These are phyloP conservation scores for Platygyra sinensis DNA, from an alignment of 64 coral and sea anemone species.

Conservation along the genomic window DNA sequence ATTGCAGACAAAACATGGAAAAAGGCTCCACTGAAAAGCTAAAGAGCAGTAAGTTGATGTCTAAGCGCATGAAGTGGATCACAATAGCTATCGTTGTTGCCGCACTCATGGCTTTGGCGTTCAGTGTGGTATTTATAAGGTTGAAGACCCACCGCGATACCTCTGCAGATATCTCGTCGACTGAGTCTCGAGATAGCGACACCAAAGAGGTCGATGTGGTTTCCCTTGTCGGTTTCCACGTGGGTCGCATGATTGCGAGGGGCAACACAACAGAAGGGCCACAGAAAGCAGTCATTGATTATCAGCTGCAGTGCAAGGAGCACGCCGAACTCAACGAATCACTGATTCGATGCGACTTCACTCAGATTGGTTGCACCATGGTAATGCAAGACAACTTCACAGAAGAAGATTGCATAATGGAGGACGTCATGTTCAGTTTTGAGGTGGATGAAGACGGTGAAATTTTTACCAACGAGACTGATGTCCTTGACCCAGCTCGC, in stretches of 20 bases:
- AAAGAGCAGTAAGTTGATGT: not conserved
- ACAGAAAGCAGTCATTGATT: conserved; percentile 39
- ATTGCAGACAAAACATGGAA: conserved; percentile 1
- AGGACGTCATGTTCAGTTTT: no score
- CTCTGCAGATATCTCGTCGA: no score
- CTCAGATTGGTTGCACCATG: conserved; percentile 49
- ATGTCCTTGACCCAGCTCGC: conserved; percentile 29
- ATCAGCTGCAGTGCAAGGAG: conserved; percentile 48
- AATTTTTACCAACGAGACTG: not conserved
- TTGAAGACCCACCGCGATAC: no score
- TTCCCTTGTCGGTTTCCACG: conserved; percentile 46
- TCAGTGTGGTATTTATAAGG: no score
- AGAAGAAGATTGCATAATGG: no score
- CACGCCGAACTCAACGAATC: conserved; percentile 26
- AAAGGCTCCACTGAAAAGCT: conserved; percentile 25
- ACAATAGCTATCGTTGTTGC: no score
- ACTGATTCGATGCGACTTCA: conserved; percentile 34
- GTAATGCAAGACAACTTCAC: conserved; percentile 5
- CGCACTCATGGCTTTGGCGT: no score
- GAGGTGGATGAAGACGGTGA: no score
- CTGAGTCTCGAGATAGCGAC: no score
- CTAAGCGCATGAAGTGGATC: not conserved
- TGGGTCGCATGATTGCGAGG: conserved; percentile 40
- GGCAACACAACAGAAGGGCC: conserved; percentile 53
- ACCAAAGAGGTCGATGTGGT: conserved; percentile 37